A percentile compares a stretch with the other conserved stretches of the same genome.
phyloP scores from a whole-genome alignment of 2,888 invertebrate species.

The Scelioninae gen. 1 region DNA sequence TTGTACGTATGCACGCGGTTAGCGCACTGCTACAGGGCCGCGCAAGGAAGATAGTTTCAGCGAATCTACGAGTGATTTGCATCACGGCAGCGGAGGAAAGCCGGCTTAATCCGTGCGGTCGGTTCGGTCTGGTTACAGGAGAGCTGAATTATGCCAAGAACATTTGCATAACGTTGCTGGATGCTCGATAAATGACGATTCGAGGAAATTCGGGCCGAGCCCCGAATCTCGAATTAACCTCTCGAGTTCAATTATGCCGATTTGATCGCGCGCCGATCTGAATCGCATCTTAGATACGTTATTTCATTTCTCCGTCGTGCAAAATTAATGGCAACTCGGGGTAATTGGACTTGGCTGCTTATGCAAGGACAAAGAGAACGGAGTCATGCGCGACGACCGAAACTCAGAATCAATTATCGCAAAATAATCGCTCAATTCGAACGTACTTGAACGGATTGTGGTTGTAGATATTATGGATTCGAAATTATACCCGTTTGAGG shows the following conservation, averaged over 20 bases:
- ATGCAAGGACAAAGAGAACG: conserved; percentile 25
- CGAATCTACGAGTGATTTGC: conserved; percentile 70
- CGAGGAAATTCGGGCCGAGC: conserved; percentile 77
- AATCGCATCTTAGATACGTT: conserved; percentile 61
- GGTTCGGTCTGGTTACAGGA: conserved; percentile 70
- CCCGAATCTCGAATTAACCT: conserved; percentile 65
- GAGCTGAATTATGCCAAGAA: conserved; percentile 79
- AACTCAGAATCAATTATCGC: conserved; percentile 39
- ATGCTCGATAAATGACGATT: conserved; percentile 80
- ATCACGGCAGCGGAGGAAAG: conserved; percentile 67
- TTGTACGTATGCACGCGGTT: conserved; percentile 41
- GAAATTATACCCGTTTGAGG: neutral
- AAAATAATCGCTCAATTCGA: conserved; percentile 46
- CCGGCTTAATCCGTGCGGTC: conserved; percentile 71
- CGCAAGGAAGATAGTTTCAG: conserved; percentile 64
- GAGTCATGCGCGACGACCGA: conserved; percentile 17
- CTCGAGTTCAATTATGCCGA: conserved; percentile 67
- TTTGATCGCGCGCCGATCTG: conserved; percentile 62
- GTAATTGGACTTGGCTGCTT: conserved; percentile 41
- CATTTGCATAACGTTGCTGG: conserved; percentile 80
- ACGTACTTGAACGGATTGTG: neutral
- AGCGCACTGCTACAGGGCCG: conserved; percentile 28
- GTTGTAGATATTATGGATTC: neutral
- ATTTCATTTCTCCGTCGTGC: conserved; percentile 51
- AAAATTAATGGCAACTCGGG: conserved; percentile 45